Evolutionary conservation across 2,888 invertebrate genomes (phyloP), one percentile per base, ranked within the genome.

Genomic region (Trissolcus japonicus): DNA sequence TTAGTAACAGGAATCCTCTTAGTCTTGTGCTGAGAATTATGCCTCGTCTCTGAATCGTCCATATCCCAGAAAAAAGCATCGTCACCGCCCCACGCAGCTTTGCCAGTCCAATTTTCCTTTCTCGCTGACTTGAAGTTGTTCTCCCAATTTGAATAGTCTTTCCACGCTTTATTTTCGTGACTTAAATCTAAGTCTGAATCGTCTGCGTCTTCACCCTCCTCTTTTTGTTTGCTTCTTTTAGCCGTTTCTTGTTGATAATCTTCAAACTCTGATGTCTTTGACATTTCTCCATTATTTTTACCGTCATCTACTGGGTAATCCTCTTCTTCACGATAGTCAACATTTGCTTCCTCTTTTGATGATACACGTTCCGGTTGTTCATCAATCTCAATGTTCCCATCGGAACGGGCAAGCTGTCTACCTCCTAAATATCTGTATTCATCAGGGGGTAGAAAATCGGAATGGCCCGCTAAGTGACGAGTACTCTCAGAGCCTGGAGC

Each of bases 111-210:
- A n/a, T 4, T 25, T 11, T 68, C 16, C 1, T 61, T 48, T 14
- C 40, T 35, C 4, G 46, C 16, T 9, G 35, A 67, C 19, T 68
- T 68, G 9, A 79, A 75, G 9, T 66, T 57, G 3, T 40, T 75
- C 13, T 80, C 68, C 80, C 78, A 80, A n/a, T 76, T 59, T 0
- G 78, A 78, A 40, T 76, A 76, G 9, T 63, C 69, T 40, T 69
- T 68, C 76, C 76, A 78, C 0, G 46, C 68, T 14, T 74, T 85
- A 90, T 91, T 90, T 90, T 91, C 85, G 90, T 91, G 48, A 91
- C 91, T 79, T 1, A 16, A n/a, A 6, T 57, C 50, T 6, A n/a
- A n/a, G 0, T 72, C 63, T 6, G 54, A 55, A 4, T 61, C 68
- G 14, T 9, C 7, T 19, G 43, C 57, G 4, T 61, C 66, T 6